These are phyloP conservation scores for Ceyx cyanopectus DNA, from an alignment of 2,113 vertebrate species.

Conservation along the genomic window DNA sequence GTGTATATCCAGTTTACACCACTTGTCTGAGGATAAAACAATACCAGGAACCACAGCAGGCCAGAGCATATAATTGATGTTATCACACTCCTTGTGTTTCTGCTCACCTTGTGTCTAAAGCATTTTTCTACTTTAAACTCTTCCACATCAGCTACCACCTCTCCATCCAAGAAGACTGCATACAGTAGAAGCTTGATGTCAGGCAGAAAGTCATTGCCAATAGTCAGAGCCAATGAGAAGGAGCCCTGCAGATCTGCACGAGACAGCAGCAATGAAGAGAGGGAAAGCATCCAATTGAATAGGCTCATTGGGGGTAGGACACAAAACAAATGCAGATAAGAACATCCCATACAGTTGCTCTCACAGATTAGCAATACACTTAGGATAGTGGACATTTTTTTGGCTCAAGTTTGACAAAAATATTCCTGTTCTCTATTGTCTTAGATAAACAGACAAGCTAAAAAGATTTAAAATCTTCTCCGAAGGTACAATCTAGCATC, in stretches of 20 bases:
- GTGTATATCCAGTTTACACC: not conserved
- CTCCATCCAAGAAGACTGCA: constrained; percentile 46
- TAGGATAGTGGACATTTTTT: not conserved
- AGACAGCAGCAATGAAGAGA: not conserved
- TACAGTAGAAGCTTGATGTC: constrained; percentile 45
- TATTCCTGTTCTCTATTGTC: not conserved
- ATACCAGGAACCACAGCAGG: not conserved
- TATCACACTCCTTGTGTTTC: not conserved
- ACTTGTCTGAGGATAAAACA: not conserved
- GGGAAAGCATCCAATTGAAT: not conserved
- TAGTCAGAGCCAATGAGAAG: constrained; percentile 37
- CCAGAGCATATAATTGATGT: not conserved
- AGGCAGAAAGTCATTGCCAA: constrained; percentile 35
- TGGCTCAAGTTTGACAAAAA: not conserved
- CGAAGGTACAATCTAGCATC: not conserved
- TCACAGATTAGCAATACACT: not conserved
- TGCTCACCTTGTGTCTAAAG: constrained; percentile 57
- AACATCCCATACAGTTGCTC: not conserved
- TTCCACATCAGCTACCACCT: constrained; percentile 60
- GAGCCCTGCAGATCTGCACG: constrained; percentile 54
- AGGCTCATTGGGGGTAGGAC: not conserved
- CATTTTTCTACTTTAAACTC: constrained; percentile 43
- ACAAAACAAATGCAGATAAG: not conserved
- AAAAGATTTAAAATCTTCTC: not conserved
- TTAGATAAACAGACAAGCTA: not conserved